Percentiles rank a stretch among this genome's conserved stretches.
phyloP scores from a whole-genome alignment of 2,888 invertebrate genomes.

The Chaetogeoica ovagalla region DNA sequence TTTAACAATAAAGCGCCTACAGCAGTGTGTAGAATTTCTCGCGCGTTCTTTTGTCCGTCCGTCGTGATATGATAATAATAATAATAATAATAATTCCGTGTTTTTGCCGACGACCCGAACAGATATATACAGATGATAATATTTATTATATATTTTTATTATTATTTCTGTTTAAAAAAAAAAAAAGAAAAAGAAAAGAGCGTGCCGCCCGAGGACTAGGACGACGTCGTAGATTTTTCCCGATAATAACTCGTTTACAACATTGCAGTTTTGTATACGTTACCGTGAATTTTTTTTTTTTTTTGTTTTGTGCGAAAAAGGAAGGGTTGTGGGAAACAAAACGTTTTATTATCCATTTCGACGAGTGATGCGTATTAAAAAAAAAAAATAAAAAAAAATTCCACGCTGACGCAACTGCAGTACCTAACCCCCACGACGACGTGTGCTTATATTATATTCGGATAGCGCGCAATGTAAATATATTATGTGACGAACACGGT shows the following conservation, averaged over 20 bases:
- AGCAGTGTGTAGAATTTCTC: neutral
- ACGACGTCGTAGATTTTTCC: conserved; percentile 21
- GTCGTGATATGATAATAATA: no score
- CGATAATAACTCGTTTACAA: neutral
- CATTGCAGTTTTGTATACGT: neutral
- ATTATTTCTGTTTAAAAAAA: neutral
- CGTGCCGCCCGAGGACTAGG: neutral
- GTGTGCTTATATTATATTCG: no score
- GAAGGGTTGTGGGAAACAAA: conserved; percentile 42
- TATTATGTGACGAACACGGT: conserved; percentile 26
- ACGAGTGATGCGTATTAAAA: no score
- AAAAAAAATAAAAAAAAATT: conserved; percentile 2
- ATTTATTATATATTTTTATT: conserved; percentile 19
- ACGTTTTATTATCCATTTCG: conserved; percentile 7
- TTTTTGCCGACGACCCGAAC: conserved; percentile 1
- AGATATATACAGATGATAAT: conserved; percentile 19
- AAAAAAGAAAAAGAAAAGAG: neutral
- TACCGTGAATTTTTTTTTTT: no score
- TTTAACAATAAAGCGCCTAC: conserved; percentile 12
- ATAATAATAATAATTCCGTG: conserved; percentile 19
- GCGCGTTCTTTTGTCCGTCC: neutral
- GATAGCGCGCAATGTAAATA: conserved; percentile 1
- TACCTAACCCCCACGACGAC: no score
- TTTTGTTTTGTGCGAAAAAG: conserved; percentile 25
- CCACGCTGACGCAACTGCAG: neutral